Evolutionary conservation across 2,888 invertebrate genomes (phyloP), one percentile per base, ranked within the genome.

Genomic region (Heliconius hortense): DNA sequence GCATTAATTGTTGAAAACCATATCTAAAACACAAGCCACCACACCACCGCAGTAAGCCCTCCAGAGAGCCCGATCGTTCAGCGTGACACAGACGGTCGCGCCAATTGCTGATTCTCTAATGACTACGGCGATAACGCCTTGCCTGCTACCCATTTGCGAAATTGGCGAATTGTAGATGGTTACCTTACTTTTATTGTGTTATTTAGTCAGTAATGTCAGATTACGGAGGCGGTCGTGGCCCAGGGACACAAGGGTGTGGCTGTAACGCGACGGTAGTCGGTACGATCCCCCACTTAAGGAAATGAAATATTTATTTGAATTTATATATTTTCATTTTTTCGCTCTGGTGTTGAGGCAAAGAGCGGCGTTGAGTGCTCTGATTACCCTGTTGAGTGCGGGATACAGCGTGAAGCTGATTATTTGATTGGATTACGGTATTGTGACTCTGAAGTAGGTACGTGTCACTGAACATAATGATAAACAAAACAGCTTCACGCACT

Each of bases 51-150:
- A 53, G 28, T 69, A 31, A 69, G 68, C 68, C 66, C 68, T 53
- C 68, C 31, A 69, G 68, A 53, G 68, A 53, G 53, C 28, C 28
- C 11, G 68, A n/a, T 56, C 53, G 68, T 69, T 56, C 53, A 53
- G 28, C 53, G 68, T 31, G 68, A 53, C 68, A 69, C 28, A 69
- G 68, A 69, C 53, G 68, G n/a, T 69, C 68, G 53, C 68, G 68
- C 68, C 43, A 69, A 69, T 53, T 31, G 31, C 68, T 69, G 68
- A 69, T 56, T 53, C 68, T 69, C 68, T 69, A 69, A 69, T 69
- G 68, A 69, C 68, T 69, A 11, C 68, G 28, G 68, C 68, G 68
- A 69, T 69, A 69, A 56, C 68, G 68, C 68, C 68, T 69, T 31
- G 68, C 53, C 53, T n/a, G 53, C n/a, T 56, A 31, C 68, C 68